A percentile compares a stretch with the other conserved stretches of the same genome.
Conservation (phyloP, 2,113 vertebrate species). For the Falco punctatus region DNA sequence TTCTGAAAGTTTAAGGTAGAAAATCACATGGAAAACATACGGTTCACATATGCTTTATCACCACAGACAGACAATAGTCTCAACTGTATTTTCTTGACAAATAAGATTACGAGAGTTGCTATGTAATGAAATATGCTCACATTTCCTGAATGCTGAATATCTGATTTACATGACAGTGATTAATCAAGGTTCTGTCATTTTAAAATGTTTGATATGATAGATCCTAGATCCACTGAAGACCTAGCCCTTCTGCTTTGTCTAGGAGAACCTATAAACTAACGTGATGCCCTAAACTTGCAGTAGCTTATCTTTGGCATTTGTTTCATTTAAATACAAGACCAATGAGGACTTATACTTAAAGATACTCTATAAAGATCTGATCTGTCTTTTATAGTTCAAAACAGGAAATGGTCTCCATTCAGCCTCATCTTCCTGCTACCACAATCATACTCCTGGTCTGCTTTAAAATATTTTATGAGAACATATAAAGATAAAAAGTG, state of each 20-base stretch:
- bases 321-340: background rate
- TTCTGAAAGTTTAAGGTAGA: background rate
- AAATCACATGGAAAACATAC: background rate
- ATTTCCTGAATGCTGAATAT: background rate
- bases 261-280: background rate
- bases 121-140: background rate
- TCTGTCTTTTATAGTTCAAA: background rate
- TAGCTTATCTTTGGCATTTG: background rate
- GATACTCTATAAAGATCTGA: background rate
- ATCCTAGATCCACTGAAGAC: background rate
- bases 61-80: background rate
- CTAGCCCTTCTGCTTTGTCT: background rate
- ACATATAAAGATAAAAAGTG: background rate
- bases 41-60: background rate
- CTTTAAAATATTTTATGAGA: background rate
- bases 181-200: background rate
- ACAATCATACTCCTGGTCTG: background rate
- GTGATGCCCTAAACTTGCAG: accelerated
- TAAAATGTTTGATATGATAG: background rate
- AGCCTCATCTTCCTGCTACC: background rate
- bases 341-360: background rate
- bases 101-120: background rate
- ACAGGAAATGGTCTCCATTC: background rate
- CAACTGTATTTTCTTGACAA: background rate
- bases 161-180: background rate